Evolutionary conservation across 2,113 vertebrate species (phyloP), one percentile per base, ranked within the genome.

Genomic region (Raphicerus campestris): DNA sequence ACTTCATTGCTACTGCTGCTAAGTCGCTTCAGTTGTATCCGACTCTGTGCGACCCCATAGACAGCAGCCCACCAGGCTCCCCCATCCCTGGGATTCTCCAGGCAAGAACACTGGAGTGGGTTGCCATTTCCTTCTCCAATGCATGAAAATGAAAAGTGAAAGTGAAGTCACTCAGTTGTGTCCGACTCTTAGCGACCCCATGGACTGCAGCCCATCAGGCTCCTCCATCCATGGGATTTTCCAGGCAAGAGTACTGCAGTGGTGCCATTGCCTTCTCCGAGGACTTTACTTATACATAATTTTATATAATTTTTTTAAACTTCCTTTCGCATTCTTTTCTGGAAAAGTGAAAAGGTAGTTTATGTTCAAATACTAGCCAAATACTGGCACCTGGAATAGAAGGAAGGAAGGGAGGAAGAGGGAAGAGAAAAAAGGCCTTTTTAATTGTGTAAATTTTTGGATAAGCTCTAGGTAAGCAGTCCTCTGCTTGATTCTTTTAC

Each of bases 221-320:
- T 61, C 30, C 60, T 16, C 60, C 1, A 0, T 32, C 30, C 60
- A 16, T 7, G 60, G 6, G 30, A 32, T 61, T 63, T 63, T 63
- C 60, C 60, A 63, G 30, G 30, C 30, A 63, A 63, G 60, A 32
- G 60, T 63, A 8, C 30, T 63, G 30, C 0, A 58, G 10, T 58
- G 56, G 10, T 26, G 60, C 30, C 30, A 32, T 16, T 32, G 28
- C 60, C 60, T 61, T 61, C 30, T 63, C 30, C 1, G 3, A 56
- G 42, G 16, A 63, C 90, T 96, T 95, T 89, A 92, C 35, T 86
- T 96, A 70, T 28, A 92, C 81, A 49, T 77, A 45, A 24, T 87
- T 94, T 83, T 20, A 60, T 89, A 81, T 47, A 19, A 55, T 90
- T 35, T 87, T 94, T 35, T 30, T 70, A n/a, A 92, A 83, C 90